A percentile compares a stretch with the other conserved stretches of the same genome.
phyloP scores from a whole-genome alignment of 2,888 invertebrate genomes.

The Agrotis exclamationis region DNA sequence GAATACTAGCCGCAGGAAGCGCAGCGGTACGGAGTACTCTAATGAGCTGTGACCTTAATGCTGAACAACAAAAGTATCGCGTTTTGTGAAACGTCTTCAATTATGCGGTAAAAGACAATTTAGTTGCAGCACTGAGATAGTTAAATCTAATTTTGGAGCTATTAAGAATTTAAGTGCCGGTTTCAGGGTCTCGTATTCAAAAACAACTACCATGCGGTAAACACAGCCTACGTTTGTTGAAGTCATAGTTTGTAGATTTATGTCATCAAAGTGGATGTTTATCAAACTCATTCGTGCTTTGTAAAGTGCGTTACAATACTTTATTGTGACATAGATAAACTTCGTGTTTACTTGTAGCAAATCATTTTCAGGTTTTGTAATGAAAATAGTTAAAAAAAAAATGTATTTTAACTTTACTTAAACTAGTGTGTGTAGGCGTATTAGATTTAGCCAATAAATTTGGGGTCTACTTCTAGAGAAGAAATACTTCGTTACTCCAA shows the following conservation, averaged over 20 bases:
- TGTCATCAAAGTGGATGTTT: not conserved
- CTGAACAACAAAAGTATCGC: conserved; percentile 31
- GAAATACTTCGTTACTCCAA: no score
- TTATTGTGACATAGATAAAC: no score
- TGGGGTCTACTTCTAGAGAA: no score
- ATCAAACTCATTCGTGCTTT: not conserved
- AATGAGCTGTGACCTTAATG: not conserved
- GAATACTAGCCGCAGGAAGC: no score
- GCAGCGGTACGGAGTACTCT: no score
- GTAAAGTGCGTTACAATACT: not conserved
- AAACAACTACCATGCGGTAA: not conserved
- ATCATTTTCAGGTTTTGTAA: no score
- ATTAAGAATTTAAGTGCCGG: conserved; percentile 7
- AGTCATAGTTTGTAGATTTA: not conserved
- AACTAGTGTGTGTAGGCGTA: no score
- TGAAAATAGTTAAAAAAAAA: no score
- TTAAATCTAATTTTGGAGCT: conserved; percentile 25
- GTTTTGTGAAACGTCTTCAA: conserved; percentile 36
- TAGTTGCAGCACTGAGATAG: conserved; percentile 33
- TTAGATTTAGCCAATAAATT: no score
- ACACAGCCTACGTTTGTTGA: not conserved
- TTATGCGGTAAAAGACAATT: conserved; percentile 45
- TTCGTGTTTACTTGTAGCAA: no score
- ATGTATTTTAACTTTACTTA: no score
- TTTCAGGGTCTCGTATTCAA: not conserved